Conservation (phyloP, 2,113 vertebrate genomes). For the Felis catus region DNA sequence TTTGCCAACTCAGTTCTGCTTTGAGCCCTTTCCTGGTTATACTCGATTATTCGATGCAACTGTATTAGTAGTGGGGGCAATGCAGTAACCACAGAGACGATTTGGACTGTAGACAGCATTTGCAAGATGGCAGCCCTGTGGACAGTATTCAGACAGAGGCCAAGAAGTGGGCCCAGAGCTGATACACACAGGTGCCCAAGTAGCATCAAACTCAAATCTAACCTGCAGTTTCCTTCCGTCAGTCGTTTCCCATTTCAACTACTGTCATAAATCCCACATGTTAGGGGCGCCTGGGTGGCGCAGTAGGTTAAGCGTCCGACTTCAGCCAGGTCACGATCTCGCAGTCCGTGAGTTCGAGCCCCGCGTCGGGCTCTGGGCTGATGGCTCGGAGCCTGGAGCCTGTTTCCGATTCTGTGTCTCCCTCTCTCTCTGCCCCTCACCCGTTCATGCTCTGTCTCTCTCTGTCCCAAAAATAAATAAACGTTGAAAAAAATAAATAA, state of each 20-base stretch:
- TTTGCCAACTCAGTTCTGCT: slow-evolving; percentile 68
- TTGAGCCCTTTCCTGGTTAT: slow-evolving; percentile 53
- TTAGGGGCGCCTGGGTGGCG: background rate
- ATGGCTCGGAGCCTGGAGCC: too few species aligned
- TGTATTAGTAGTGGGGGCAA: background rate
- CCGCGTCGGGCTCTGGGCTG: too few species aligned
- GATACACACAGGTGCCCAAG: background rate
- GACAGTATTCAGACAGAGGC: background rate
- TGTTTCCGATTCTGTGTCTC: too few species aligned
- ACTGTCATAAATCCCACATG: background rate
- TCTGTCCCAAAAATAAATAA: too few species aligned
- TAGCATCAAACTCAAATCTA: background rate
- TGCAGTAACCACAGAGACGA: background rate
- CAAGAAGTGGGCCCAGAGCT: background rate
- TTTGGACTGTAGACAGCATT: background rate
- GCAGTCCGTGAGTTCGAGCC: too few species aligned
- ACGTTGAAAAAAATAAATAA: too few species aligned
- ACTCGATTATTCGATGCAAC: background rate
- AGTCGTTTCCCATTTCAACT: background rate
- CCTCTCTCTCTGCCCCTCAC: too few species aligned
- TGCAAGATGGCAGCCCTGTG: background rate
- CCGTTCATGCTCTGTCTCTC: too few species aligned
- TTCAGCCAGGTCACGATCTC: too few species aligned
- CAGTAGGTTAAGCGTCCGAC: too few species aligned
- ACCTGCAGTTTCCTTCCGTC: background rate